These are phyloP conservation scores for Hemiprocne comata DNA, from an alignment of 2,113 vertebrate species.

Conservation along the genomic window DNA sequence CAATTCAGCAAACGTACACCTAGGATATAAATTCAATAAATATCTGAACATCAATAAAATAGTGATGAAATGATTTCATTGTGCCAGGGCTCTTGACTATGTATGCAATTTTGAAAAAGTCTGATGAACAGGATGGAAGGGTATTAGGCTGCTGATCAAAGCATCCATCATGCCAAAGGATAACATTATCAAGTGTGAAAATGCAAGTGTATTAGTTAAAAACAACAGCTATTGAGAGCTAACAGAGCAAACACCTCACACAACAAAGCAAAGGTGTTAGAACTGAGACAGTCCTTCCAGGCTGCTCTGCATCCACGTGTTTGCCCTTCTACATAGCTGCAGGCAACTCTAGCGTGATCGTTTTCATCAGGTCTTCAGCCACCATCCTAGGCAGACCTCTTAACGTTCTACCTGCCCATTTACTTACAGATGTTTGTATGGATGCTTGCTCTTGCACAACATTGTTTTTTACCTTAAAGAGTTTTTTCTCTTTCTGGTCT, in stretches of 20 bases:
- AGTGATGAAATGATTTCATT: background rate
- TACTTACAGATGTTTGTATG: background rate
- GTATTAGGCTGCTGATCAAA: background rate
- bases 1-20: background rate
- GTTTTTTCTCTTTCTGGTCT: background rate
- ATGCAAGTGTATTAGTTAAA: background rate
- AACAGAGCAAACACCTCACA: background rate
- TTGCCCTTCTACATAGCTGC: background rate
- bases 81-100: background rate
- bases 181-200: background rate
- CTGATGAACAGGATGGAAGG: background rate
- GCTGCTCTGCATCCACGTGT: background rate
- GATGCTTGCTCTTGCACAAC: background rate
- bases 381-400: background rate
- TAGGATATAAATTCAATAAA: conserved; percentile 1
- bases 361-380: background rate
- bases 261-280: background rate
- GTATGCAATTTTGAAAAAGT: background rate
- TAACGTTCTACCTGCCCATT: background rate
- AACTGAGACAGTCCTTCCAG: background rate
- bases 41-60: background rate
- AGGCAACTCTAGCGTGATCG: accelerated
- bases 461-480: background rate
- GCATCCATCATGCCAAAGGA: background rate
- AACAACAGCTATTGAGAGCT: background rate